Evolutionary conservation across 1,140 invertebrate species (phyloP).

Genomic region (Caerostris darwini): DNA sequence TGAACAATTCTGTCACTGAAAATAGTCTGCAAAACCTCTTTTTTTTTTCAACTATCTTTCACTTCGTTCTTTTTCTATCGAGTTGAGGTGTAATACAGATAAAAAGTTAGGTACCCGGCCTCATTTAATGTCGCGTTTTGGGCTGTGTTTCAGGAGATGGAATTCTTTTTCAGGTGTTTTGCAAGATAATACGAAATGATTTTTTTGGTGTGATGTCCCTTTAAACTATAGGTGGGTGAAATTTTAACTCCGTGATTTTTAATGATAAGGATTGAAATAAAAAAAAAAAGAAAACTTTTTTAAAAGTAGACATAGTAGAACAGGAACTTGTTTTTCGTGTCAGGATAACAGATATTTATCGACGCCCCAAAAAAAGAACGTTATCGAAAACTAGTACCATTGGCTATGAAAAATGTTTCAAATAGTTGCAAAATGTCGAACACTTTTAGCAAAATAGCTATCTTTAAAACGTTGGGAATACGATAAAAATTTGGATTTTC

Average conservation of each 20-base stretch:
- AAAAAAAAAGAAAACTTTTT: background rate
- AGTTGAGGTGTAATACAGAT: conserved; percentile 16
- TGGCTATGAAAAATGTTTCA: too few species aligned
- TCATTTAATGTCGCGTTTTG: background rate
- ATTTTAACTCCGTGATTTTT: too few species aligned
- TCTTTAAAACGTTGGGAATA: background rate
- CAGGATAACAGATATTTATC: background rate
- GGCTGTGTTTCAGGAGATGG: background rate
- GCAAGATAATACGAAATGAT: background rate
- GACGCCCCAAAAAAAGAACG: too few species aligned
- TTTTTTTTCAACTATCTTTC: background rate
- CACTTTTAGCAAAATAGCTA: too few species aligned
- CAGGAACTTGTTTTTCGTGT: background rate
- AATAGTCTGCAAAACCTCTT: conserved; percentile 45
- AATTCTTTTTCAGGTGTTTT: background rate
- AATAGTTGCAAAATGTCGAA: too few species aligned
- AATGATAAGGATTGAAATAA: background rate
- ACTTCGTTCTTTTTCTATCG: too few species aligned
- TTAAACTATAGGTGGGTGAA: background rate
- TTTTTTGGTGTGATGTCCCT: background rate
- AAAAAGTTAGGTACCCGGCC: conserved; percentile 5
- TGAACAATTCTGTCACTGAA: conserved; percentile 28
- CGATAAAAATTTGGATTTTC: background rate
- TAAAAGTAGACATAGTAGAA: background rate
- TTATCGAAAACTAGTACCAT: background rate